Evolutionary conservation across 1,140 invertebrate species (phyloP).

Genomic region (Oryzaephilus surinamensis): DNA sequence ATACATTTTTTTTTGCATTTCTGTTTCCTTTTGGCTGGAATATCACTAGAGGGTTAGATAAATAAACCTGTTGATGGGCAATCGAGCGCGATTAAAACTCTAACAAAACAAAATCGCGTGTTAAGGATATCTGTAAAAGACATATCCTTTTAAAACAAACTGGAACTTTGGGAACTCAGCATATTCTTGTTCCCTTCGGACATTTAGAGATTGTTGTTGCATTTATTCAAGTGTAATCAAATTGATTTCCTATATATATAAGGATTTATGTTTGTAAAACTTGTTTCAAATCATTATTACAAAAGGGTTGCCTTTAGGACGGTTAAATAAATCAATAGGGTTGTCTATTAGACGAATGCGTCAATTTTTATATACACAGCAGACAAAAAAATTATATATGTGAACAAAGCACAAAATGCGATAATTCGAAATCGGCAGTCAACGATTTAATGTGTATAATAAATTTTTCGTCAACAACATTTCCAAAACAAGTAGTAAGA

Average conservation of each 20-base stretch:
- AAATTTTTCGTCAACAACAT: constrained; percentile 26
- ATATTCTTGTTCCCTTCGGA: constrained; percentile 1
- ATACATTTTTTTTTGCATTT: too few relatives aligned
- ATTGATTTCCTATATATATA: too few relatives aligned
- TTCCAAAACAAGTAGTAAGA: constrained; percentile 26
- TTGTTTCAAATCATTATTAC: too few relatives aligned
- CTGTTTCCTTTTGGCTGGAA: too few relatives aligned
- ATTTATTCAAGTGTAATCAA: constrained; percentile 8
- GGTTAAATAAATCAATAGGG: too few relatives aligned
- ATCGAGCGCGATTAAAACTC: constrained; percentile 8
- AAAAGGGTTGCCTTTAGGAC: too few relatives aligned
- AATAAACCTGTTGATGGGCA: constrained; percentile 5
- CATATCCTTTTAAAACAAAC: constrained; percentile 9
- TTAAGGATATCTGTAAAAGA: constrained; percentile 11
- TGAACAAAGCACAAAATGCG: constrained; percentile 17
- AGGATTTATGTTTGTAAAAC: too few relatives aligned
- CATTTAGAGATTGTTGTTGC: constrained; percentile 8
- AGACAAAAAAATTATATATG: too few relatives aligned
- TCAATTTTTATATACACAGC: too few relatives aligned
- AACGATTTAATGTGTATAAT: constrained; percentile 21
- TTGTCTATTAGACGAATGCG: too few relatives aligned
- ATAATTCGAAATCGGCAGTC: constrained; percentile 24
- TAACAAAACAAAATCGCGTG: constrained; percentile 11
- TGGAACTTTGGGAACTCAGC: constrained; percentile 4
- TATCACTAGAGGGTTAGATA: background rate